phyloP scores from a whole-genome alignment of 1,140 invertebrate genomes.

The Heliothis virescens region DNA sequence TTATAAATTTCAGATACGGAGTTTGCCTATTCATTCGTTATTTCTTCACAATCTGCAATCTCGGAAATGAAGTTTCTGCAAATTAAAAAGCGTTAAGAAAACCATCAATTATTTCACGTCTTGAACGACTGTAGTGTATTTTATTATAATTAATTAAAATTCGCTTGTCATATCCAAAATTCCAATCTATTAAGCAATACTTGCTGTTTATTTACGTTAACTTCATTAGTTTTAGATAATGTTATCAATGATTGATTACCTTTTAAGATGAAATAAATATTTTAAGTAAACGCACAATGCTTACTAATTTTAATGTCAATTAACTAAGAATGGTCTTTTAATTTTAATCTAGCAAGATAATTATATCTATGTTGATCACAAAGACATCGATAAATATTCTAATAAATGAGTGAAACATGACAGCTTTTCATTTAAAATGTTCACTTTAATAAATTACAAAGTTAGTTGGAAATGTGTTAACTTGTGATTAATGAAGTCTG shows the following conservation, averaged over 20 bases:
- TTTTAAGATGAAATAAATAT: slow-evolving; percentile 17
- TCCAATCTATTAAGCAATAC: neutral
- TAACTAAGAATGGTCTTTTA: neutral
- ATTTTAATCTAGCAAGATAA: neutral
- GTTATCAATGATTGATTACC: slow-evolving; percentile 35
- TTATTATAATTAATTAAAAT: neutral
- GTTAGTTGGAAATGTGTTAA: too few relatives aligned
- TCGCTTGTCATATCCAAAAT: neutral
- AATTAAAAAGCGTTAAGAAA: neutral
- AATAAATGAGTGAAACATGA: neutral
- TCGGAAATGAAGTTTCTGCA: too few relatives aligned
- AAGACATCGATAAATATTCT: neutral
- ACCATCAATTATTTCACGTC: neutral
- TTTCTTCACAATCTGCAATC: slow-evolving; percentile 68
- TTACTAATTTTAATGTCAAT: neutral
- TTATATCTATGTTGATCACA: neutral
- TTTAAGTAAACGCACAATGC: neutral
- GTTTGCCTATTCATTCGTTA: slow-evolving; percentile 74
- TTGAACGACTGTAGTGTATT: neutral
- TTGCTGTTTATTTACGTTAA: slow-evolving; percentile 6
- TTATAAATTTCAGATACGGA: slow-evolving; percentile 63
- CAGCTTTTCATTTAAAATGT: neutral
- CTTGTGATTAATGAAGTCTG: too few relatives aligned
- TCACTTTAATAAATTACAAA: too few relatives aligned
- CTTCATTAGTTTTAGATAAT: neutral